Conservation (phyloP, 2,113 vertebrate species). For the mouse (Mus musculus) region GRCm39 chr13:32497001-32497500, state of each 20-base stretch:
- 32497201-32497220: background rate
- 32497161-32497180: background rate
- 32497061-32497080: background rate
- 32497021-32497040: background rate
- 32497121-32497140: background rate
- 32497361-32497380: too few species aligned
- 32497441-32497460: too few species aligned
- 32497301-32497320: background rate
- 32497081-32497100: background rate
- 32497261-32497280: background rate
- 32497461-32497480: too few species aligned
- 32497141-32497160: too few species aligned
- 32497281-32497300: too few species aligned
- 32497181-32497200: background rate
- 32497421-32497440: too few species aligned
- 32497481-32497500: too few species aligned
- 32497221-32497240: background rate
- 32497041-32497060: background rate
- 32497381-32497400: too few species aligned
- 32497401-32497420: too few species aligned
- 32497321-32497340: background rate
- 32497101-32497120: background rate
- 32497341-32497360: background rate
- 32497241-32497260: constrained; percentile 37
- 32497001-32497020: background rate